phyloP scores from a whole-genome alignment of 2,888 invertebrate genomes.

The Vannuccia rotundouncinata region DNA sequence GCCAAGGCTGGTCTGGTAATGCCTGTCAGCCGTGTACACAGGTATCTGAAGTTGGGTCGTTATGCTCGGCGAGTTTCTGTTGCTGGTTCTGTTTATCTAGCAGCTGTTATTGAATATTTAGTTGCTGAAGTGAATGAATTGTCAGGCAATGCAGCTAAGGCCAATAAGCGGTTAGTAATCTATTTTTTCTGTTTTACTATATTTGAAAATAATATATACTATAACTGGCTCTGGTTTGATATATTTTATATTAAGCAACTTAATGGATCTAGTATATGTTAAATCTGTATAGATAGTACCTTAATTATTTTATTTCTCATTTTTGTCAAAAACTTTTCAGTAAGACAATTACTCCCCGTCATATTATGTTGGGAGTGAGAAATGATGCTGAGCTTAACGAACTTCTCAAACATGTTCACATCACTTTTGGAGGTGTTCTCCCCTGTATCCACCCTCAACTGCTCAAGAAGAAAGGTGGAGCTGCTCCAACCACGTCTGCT shows the following conservation, averaged over 20 bases:
- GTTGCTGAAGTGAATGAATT: conserved; percentile 33
- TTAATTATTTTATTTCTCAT: no score
- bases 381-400: conserved; percentile 37
- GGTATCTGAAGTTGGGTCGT: conserved; percentile 35
- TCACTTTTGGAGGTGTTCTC: conserved; percentile 32
- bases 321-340: no score
- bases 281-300: no score
- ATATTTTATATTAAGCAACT: background rate
- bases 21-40: conserved; percentile 32
- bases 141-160: conserved; percentile 35
- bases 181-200: no score
- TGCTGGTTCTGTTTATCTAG: conserved; percentile 32
- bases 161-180: conserved; percentile 24
- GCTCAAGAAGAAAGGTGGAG: conserved; percentile 29
- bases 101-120: conserved; percentile 35
- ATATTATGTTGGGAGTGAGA: conserved; percentile 33
- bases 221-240: background rate
- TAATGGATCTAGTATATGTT: no score
- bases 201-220: no score
- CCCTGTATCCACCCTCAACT: conserved; percentile 29
- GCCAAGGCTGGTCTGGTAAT: conserved; percentile 29
- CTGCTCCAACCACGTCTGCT: background rate
- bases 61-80: conserved; percentile 31
- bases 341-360: conserved; percentile 32
- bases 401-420: conserved; percentile 30